These are phyloP conservation scores for Anagrus nilaparvatae DNA, from an alignment of 1,140 invertebrate species.

Conservation along the genomic window DNA sequence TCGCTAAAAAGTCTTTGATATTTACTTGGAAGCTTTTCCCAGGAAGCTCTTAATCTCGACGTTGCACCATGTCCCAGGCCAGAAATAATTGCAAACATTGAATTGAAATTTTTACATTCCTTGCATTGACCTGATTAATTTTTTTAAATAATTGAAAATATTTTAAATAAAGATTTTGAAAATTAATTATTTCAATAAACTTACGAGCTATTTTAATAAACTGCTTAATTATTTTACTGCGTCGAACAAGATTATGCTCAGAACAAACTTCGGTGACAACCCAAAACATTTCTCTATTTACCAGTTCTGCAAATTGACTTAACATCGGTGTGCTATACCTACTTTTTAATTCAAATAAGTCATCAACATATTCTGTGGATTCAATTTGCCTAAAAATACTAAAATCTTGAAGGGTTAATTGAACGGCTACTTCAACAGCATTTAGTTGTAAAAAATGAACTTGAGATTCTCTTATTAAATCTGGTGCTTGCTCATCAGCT, in stretches of 20 bases:
- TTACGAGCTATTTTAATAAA: constrained; percentile 92
- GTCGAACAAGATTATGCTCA: constrained; percentile 82
- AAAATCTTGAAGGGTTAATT: constrained; percentile 90
- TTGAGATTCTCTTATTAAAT: constrained; percentile 85
- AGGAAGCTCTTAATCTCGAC: constrained; percentile 79
- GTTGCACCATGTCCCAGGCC: constrained; percentile 93
- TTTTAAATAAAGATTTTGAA: not conserved
- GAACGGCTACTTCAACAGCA: constrained; percentile 91
- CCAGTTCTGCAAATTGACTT: constrained; percentile 86
- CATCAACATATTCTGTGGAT: constrained; percentile 95
- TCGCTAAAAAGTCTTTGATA: constrained; percentile 89
- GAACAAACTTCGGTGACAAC: constrained; percentile 95
- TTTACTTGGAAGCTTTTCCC: constrained; percentile 96
- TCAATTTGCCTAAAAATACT: constrained; percentile 96
- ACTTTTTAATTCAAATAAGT: constrained; percentile 84
- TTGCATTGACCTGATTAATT: constrained; percentile 71
- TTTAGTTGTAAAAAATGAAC: constrained; percentile 91
- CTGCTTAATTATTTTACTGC: constrained; percentile 97
- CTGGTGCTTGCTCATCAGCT: constrained; percentile 90
- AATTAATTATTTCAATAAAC: constrained; percentile 22
- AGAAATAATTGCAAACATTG: constrained; percentile 98
- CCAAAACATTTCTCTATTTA: constrained; percentile 99
- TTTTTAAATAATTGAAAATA: constrained; percentile 3
- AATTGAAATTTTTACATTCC: constrained; percentile 99
- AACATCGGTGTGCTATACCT: constrained; percentile 89